A percentile compares a stretch with the other conserved stretches of the same genome.
Evolutionary conservation across 2,888 invertebrate species (phyloP).

Genomic region (Lycocerus yunnanus): DNA sequence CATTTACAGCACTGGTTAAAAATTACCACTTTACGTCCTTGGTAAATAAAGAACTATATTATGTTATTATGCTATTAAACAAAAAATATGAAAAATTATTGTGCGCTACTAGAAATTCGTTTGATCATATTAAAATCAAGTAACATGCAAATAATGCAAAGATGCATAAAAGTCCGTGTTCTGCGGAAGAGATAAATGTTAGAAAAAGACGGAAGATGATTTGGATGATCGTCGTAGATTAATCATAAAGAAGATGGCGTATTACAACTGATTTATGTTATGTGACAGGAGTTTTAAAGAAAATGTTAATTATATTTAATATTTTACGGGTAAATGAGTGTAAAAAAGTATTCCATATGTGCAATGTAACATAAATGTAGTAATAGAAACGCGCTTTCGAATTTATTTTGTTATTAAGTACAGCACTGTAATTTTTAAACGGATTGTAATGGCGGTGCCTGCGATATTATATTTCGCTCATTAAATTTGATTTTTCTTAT

Average conservation of each 20-base stretch:
- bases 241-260: slow-evolving; percentile 42
- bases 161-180: neutral
- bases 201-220: neutral
- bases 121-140: too few relatives aligned
- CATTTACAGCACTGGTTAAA: too few relatives aligned
- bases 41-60: too few relatives aligned
- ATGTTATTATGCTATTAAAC: too few relatives aligned
- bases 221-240: slow-evolving; percentile 28
- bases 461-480: slow-evolving; percentile 36
- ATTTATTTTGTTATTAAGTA: slow-evolving; percentile 39
- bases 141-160: too few relatives aligned
- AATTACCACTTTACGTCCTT: too few relatives aligned
- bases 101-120: too few relatives aligned
- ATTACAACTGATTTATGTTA: slow-evolving; percentile 46
- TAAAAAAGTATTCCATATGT: slow-evolving; percentile 37
- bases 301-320: slow-evolving; percentile 34
- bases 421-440: slow-evolving; percentile 27
- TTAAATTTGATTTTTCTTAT: slow-evolving; percentile 26
- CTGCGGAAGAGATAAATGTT: neutral
- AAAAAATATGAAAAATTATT: too few relatives aligned
- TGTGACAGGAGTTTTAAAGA: slow-evolving; percentile 39
- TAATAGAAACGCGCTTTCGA: slow-evolving; percentile 32
- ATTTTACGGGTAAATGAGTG: slow-evolving; percentile 26
- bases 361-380: slow-evolving; percentile 46
- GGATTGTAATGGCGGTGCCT: slow-evolving; percentile 41